Evolutionary conservation across 2,888 invertebrate species (phyloP).

Genomic region (Cataglyphis livida): DNA sequence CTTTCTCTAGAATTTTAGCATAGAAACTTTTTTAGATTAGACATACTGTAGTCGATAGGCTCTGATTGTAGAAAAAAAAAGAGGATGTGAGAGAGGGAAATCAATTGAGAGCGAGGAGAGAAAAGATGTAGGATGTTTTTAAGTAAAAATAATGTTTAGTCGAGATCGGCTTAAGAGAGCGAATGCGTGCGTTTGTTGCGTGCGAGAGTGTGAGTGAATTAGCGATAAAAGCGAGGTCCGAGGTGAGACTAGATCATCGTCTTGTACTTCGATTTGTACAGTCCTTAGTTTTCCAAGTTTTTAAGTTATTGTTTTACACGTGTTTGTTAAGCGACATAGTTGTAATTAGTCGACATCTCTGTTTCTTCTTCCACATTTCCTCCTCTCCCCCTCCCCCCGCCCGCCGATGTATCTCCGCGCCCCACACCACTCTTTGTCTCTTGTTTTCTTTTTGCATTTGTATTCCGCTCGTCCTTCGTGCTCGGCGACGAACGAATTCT

Average conservation of each 20-base stretch:
- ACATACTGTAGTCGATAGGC: conserved; percentile 70
- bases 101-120: conserved; percentile 40
- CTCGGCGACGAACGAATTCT: conserved; percentile 21
- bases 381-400: conserved; percentile 13
- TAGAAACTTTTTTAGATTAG: conserved; percentile 79
- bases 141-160: conserved; percentile 78
- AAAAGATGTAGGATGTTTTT: conserved; percentile 82
- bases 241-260: conserved; percentile 77
- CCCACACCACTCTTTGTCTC: background rate
- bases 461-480: conserved; percentile 52
- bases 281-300: conserved; percentile 81
- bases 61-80: conserved; percentile 67
- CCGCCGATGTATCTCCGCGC: conserved; percentile 16
- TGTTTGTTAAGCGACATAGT: conserved; percentile 77
- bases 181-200: conserved; percentile 36
- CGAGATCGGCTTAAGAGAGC: conserved; percentile 81
- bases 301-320: conserved; percentile 83
- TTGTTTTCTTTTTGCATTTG: conserved; percentile 46
- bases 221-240: conserved; percentile 68
- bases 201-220: conserved; percentile 55
- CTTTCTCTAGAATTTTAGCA: conserved; percentile 80
- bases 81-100: conserved; percentile 44
- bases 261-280: conserved; percentile 83
- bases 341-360: conserved; percentile 66
- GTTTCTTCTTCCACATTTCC: conserved; percentile 56